Base-by-base conservation (phyloP, 2,888 invertebrate species). In the Andrena minutula region DNA sequence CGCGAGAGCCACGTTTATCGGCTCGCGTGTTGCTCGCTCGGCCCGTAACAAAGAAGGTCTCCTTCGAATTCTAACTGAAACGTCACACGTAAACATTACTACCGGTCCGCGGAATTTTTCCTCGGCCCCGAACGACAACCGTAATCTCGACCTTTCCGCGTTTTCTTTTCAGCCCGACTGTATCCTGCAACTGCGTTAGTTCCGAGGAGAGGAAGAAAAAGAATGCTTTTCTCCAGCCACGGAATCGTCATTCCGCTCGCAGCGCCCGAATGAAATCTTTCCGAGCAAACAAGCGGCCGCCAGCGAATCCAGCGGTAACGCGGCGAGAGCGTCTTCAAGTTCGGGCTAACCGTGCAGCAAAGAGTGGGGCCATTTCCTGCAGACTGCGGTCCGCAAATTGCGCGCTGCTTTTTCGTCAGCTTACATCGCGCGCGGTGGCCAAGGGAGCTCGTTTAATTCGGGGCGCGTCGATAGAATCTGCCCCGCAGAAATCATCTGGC, bases 371-470 rank as follows among this genome's bases (percentile, higher is more conserved):
- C 68, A 68, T 71, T 82, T 79, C 74, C 61, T 64, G 61, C 61
- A 64, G 82, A 47, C 84, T 82, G 77, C 76, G 61, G 49, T 63
- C 79, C 72, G 86, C 84, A 82, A 82, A 85, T 85, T 79, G 84
- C 86, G 69, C 75, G 23, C 16, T 41, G 61, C 49, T 69, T 73
- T 66, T 75, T 51, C 84, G 81, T 66, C 82, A 78, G 88, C 88
- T 89, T 89, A 64, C 86, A 84, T 86, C 83, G 76, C 85, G 83
- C 79, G 84, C 68, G 63, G 47, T 86, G 90, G 89, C 89, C 86
- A 83, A 89, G 91, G 90, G 88, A 85, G 83, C 89, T 85, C 70
- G 84, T 91, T 91, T 91, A 90, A 91, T 91, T 90, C 87, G 77
- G 66, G 70, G 30, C 69, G 68, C 86, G 89, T 91, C 91, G 90